Evolutionary conservation across 2,113 vertebrate species (phyloP), one percentile per base, ranked within the genome.

Genomic region (Plecotus auritus): DNA sequence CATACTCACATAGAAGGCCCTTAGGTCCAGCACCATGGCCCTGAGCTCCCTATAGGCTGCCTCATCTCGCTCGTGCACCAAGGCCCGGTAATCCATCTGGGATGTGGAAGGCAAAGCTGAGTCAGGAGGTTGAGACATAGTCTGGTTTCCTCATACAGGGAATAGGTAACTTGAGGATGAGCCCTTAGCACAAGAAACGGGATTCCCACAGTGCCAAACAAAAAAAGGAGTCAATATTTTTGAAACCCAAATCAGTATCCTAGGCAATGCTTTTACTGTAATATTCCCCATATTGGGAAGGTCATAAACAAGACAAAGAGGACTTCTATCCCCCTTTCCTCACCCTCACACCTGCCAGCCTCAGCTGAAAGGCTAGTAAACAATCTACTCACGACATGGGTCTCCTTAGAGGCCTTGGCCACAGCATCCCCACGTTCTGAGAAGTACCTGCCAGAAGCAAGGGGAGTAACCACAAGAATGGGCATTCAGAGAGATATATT

Each of bases 391-490:
- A 99, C 99, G 98, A 99, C 99, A 42, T 99, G 99, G 9, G 98
- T 99, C 0, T 99, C 99, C 98, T 99, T 99, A 81, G 99, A 99
- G 9, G 99, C 99, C 98, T 99, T 99, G 45, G 98, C 99, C 1
- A 99, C 99, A 16, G 99, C 99, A 14, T 99, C 99, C 35, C 99
- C 99, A 22, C 99, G 98, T 96, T 99, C 99, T 40, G 97, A 98
- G 88, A 98, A 99, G 96, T 99, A 99, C 90, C 99, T 99, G 92
- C 61, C 85, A 77, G 22, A 95, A 88, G 14, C 87, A 93, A 97
- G 73, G 45, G 14, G 35, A 81, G 18, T 22, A 54, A 42, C 6
- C 42, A 49, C 8, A 76, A 37, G 26, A 73, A 82, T 37, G 13
- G n/a, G 37, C 1, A 4, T 82, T 94, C 11, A 77, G n/a, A 42